Percentiles rank a stretch among this genome's conserved stretches.
These are phyloP conservation scores for Planococcus citri DNA, from an alignment of 1,140 invertebrate species.

Conservation along the genomic window DNA sequence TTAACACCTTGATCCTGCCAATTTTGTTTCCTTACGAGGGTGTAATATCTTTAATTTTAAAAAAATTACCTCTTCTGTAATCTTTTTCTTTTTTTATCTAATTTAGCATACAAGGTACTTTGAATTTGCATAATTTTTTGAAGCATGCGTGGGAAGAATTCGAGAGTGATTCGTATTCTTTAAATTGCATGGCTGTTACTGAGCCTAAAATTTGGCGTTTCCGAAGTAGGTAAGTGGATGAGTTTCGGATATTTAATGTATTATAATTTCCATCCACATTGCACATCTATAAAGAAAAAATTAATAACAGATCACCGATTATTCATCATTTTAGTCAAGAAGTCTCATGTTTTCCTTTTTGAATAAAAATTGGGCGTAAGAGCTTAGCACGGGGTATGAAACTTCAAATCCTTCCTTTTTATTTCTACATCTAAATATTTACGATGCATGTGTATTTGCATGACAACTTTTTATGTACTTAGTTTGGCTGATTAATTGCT, in stretches of 20 bases:
- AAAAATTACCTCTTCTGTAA: constrained; percentile 1
- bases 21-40: background rate
- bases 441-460: too few species aligned
- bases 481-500: too few species aligned
- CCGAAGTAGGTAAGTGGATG: constrained; percentile 41
- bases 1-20: background rate
- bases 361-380: background rate
- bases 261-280: background rate
- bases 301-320: background rate
- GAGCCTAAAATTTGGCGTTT: constrained; percentile 40
- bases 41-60: background rate
- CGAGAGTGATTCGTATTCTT: constrained; percentile 36
- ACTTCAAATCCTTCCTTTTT: background rate
- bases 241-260: background rate
- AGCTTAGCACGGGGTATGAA: background rate
- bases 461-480: too few species aligned
- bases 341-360: background rate
- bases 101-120: constrained; percentile 9
- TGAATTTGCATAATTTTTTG: constrained; percentile 17
- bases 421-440: background rate
- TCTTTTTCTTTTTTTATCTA: background rate
- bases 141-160: constrained; percentile 20
- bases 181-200: constrained; percentile 36
- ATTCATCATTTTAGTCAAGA: background rate
- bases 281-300: background rate